Base-by-base conservation (phyloP, 2,888 invertebrate species). In the Malthinus seriepunctatus region DNA sequence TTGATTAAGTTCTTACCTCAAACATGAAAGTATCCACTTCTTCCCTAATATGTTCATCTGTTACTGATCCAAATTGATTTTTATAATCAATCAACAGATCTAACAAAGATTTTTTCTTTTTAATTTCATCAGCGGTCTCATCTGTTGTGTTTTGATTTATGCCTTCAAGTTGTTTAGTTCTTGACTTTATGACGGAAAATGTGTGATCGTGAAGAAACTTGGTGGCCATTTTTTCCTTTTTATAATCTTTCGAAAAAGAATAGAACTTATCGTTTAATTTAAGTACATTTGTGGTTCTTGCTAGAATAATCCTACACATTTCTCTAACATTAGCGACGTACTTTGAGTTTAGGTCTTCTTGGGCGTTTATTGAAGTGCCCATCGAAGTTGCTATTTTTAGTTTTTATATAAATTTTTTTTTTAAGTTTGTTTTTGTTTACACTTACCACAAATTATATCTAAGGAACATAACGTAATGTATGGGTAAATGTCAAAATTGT, bases 21-120 rank as follows among this genome's bases (percentile, higher is more conserved):
- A 89, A 90, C 85, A 89, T 86, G 66, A 89, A 88, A 0, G 89
- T 89, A 65, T 89, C 86, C 0, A 89, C 87, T 78, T 89, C 88
- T 71, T 88, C 86, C 51, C 86, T 80, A 45, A 90, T 83, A 61
- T 84, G 83, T 32, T 83, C 72, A 62, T 85, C 83, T 5, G 82
- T 82, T 39, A 90, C 76, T 4, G 81, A 82, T 59, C 81, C 73
- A 1, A 85, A 86, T 63, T 86, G 83, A 8, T 83, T 80, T 66
- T 83, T 83, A 3, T 63, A 55, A 15, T 67, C 78, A 8, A 90
- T 73, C 7, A 90, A 72, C 34, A 88, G 77, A 78, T 90, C 89
- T 69, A 90, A 76, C 69, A 90, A 88, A 0, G 87, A 86, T 69
- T 85, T 81, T 69, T 85, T 85, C 61, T 84, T 86, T 23, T 23